phyloP scores from a whole-genome alignment of 2,797 vertebrate genomes.

The Mus spretus region DNA sequence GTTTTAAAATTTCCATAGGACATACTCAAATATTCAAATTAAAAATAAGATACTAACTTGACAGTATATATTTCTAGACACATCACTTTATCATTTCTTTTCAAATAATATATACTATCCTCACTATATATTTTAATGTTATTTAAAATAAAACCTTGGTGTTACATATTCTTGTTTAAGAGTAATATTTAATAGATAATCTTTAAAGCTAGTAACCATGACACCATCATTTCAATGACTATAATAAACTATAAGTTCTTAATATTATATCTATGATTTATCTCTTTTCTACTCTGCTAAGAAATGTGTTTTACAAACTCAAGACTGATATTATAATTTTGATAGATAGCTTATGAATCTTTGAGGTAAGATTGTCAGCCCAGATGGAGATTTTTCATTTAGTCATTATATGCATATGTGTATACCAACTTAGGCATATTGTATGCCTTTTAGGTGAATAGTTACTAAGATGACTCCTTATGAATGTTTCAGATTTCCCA shows the following conservation, averaged over 20 bases:
- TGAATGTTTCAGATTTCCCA: neutral
- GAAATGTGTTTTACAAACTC: neutral
- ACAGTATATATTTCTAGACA: neutral
- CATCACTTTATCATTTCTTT: neutral
- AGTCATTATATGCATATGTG: neutral
- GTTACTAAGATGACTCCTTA: neutral
- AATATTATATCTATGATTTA: neutral
- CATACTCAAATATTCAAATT: neutral
- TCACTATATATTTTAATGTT: neutral
- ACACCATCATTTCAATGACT: neutral
- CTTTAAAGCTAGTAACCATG: neutral
- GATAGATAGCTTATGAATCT: neutral
- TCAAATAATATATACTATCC: neutral
- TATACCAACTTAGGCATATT: neutral
- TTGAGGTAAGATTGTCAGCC: neutral
- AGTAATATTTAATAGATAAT: neutral
- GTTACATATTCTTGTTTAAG: neutral
- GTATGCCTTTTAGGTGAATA: neutral
- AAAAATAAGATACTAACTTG: neutral
- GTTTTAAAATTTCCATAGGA: neutral
- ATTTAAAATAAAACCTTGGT: neutral
- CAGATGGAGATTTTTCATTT: neutral
- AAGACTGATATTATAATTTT: neutral
- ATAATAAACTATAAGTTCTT: neutral
- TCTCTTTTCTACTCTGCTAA: neutral